phyloP scores from a whole-genome alignment of 64 coral and sea anemone species.

The Acropora yongei region DNA sequence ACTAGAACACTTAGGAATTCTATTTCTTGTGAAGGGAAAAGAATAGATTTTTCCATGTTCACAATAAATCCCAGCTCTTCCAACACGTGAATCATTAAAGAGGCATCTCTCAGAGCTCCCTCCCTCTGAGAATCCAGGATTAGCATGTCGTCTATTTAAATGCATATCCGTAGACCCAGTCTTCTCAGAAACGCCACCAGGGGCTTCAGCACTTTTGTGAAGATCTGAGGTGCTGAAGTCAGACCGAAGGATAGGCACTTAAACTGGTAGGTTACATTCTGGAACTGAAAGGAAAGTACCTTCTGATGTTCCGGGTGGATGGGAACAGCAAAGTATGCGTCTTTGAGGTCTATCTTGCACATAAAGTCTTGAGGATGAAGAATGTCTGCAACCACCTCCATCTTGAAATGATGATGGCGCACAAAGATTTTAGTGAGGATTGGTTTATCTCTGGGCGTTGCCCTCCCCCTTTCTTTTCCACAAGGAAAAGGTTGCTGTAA shows the following conservation, averaged over 20 bases:
- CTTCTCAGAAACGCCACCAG: neutral
- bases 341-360: conserved; percentile 19
- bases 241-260: conserved; percentile 56
- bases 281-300: conserved; percentile 10
- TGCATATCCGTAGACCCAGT: conserved; percentile 11
- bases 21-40: neutral
- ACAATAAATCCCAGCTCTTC: conserved; percentile 18
- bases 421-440: neutral
- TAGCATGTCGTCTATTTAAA: conserved; percentile 32
- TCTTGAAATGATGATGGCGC: conserved; percentile 10
- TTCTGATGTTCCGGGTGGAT: conserved; percentile 5
- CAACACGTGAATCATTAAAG: neutral
- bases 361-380: conserved; percentile 9
- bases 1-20: conserved; percentile 26
- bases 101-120: neutral
- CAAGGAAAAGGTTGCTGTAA: conserved; percentile 23
- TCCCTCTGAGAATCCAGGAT: conserved; percentile 3
- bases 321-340: neutral
- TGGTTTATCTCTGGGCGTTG: neutral
- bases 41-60: conserved; percentile 27
- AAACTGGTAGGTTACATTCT: conserved; percentile 9
- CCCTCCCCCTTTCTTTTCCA: neutral
- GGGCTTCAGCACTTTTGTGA: conserved; percentile 57
- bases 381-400: conserved; percentile 1
- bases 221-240: neutral